Evolutionary conservation across 2,113 vertebrate species (phyloP).

Genomic region (Sylvilagus bachmani): DNA sequence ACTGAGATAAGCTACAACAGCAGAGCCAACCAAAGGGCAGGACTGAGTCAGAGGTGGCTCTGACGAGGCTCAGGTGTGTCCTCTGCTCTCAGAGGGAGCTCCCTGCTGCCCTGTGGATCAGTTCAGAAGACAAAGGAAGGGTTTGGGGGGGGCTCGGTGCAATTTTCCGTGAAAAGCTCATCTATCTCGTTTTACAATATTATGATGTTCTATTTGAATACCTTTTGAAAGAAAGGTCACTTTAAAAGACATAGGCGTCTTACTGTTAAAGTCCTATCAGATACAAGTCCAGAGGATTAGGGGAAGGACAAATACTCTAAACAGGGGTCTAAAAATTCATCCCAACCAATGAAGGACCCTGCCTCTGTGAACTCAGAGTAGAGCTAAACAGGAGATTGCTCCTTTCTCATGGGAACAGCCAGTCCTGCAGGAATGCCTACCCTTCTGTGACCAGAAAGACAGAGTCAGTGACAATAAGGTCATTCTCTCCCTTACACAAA

Average conservation of each 20-base stretch:
- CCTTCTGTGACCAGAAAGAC: neutral
- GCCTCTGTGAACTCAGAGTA: neutral
- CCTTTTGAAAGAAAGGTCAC: constrained; percentile 22
- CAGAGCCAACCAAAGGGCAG: neutral
- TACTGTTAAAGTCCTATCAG: neutral
- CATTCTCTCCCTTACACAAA: neutral
- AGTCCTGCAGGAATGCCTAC: neutral
- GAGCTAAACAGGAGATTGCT: neutral
- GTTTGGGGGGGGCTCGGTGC: neutral
- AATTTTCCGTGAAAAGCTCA: neutral
- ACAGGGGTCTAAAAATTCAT: constrained; percentile 13
- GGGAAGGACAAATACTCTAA: neutral
- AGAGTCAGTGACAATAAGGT: neutral
- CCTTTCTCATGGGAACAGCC: neutral
- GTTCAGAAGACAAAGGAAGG: neutral
- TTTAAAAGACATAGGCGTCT: neutral
- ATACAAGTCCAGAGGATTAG: neutral
- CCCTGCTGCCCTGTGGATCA: neutral
- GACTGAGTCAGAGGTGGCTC: neutral
- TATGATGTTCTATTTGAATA: neutral
- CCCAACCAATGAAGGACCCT: constrained; percentile 13
- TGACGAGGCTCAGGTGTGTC: neutral
- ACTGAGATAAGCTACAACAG: neutral
- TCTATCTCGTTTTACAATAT: constrained; percentile 33
- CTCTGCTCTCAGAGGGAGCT: neutral